These are phyloP conservation scores for Cebidichthys violaceus DNA, from an alignment of 2,113 vertebrate species.

Conservation along the genomic window DNA sequence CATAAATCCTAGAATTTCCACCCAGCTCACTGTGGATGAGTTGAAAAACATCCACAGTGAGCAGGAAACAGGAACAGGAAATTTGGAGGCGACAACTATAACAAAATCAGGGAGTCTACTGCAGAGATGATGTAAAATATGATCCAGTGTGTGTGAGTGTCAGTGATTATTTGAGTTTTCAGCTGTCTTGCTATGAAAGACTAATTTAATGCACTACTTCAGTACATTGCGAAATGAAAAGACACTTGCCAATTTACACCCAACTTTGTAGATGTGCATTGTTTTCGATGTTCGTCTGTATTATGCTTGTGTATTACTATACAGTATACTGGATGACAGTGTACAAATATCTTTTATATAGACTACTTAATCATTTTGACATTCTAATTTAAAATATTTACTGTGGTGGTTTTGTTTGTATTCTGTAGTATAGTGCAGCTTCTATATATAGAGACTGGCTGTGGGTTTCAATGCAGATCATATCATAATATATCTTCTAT, in stretches of 20 bases:
- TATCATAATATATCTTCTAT: conserved; percentile 22
- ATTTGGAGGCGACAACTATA: conserved; percentile 17
- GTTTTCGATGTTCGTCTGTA: neutral
- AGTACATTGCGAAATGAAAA: conserved; percentile 30
- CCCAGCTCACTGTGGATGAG: neutral
- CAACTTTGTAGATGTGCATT: neutral
- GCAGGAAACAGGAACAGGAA: conserved; percentile 28
- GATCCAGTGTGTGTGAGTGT: conserved; percentile 24
- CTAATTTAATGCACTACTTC: neutral
- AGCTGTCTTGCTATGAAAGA: conserved; percentile 9
- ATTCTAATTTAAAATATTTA: conserved; percentile 21
- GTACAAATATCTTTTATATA: conserved; percentile 5
- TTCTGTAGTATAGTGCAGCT: conserved; percentile 16
- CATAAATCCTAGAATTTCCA: conserved; percentile 25
- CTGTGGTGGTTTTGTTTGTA: conserved; percentile 27
- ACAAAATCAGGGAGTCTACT: conserved; percentile 24
- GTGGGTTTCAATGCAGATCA: conserved; percentile 31
- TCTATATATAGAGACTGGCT: conserved; percentile 26
- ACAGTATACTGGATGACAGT: conserved; percentile 4
- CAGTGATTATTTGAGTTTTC: conserved; percentile 23
- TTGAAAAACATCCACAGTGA: conserved; percentile 29
- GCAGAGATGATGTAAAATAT: conserved; percentile 35
- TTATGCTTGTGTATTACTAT: conserved; percentile 1
- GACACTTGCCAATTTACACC: conserved; percentile 13
- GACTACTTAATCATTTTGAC: conserved; percentile 29